Evolutionary conservation across 2,888 invertebrate genomes (phyloP).

Genomic region (Catocala sponsa): DNA sequence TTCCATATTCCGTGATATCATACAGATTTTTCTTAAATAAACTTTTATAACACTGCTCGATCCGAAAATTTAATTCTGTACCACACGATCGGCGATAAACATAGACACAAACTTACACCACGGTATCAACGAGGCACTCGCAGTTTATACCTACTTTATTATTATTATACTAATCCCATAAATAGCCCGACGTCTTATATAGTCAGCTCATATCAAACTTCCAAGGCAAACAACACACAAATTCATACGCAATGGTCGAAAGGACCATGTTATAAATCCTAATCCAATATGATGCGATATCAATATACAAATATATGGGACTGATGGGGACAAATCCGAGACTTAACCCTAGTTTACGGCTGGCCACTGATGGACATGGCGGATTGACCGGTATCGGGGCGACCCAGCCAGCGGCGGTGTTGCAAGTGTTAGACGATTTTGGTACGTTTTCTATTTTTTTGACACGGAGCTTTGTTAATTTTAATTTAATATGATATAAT

Average conservation of each 20-base stretch:
- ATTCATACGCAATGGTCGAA: constrained; percentile 8
- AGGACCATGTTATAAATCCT: constrained; percentile 39
- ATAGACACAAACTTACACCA: too few relatives aligned
- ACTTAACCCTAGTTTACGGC: constrained; percentile 60
- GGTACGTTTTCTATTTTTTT: neutral
- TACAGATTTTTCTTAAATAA: too few relatives aligned
- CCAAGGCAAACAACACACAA: constrained; percentile 19
- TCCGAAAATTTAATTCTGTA: too few relatives aligned
- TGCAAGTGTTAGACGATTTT: constrained; percentile 25
- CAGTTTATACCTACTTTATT: too few relatives aligned
- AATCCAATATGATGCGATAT: constrained; percentile 40
- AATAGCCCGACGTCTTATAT: too few relatives aligned
- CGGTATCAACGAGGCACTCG: too few relatives aligned
- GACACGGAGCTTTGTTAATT: too few relatives aligned
- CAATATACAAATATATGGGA: constrained; percentile 48
- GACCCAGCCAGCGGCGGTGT: constrained; percentile 47
- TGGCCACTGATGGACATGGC: constrained; percentile 57
- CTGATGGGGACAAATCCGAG: constrained; percentile 49
- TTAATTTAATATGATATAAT: too few relatives aligned
- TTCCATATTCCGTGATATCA: too few relatives aligned
- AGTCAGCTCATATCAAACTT: neutral
- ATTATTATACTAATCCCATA: too few relatives aligned
- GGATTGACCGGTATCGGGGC: constrained; percentile 60
- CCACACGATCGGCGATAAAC: too few relatives aligned
- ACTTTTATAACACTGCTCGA: too few relatives aligned